Evolutionary conservation across 2,797 vertebrate species (phyloP).

Genomic region (Choloepus didactylus): DNA sequence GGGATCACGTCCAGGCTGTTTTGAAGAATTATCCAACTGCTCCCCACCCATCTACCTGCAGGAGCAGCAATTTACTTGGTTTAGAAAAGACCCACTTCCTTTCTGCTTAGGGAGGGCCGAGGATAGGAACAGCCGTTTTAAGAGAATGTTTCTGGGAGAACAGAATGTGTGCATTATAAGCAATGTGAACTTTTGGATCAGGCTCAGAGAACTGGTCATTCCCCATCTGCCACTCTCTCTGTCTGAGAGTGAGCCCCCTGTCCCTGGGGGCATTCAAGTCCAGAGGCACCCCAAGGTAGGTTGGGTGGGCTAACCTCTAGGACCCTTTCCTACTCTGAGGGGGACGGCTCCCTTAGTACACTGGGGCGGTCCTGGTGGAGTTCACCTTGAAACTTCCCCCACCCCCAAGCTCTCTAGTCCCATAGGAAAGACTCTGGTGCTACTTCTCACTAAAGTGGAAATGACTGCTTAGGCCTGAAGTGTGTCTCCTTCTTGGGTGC

Average conservation of each 20-base stretch:
- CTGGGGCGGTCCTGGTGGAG: rapidly evolving
- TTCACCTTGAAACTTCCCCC: background rate
- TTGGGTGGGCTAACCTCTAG: too few species aligned
- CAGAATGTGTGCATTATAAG: background rate
- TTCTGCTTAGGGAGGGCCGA: background rate
- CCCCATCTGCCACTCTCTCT: background rate
- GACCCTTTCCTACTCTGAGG: too few species aligned
- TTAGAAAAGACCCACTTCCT: background rate
- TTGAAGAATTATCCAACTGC: background rate
- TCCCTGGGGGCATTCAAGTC: background rate
- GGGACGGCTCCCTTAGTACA: background rate
- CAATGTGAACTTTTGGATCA: background rate
- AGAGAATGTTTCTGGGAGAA: background rate
- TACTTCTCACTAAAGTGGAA: background rate
- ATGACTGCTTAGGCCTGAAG: background rate
- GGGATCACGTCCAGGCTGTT: background rate
- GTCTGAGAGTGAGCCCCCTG: too few species aligned
- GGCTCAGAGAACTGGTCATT: background rate
- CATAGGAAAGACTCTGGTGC: background rate
- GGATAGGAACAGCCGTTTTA: background rate
- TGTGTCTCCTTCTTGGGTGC: background rate
- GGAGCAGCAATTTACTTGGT: background rate
- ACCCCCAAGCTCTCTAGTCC: background rate
- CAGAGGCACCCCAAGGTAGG: background rate
- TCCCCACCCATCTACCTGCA: background rate